A percentile compares a stretch with the other conserved stretches of the same genome.
phyloP scores from a whole-genome alignment of 1,140 invertebrate genomes.

The Venturia canescens region DNA sequence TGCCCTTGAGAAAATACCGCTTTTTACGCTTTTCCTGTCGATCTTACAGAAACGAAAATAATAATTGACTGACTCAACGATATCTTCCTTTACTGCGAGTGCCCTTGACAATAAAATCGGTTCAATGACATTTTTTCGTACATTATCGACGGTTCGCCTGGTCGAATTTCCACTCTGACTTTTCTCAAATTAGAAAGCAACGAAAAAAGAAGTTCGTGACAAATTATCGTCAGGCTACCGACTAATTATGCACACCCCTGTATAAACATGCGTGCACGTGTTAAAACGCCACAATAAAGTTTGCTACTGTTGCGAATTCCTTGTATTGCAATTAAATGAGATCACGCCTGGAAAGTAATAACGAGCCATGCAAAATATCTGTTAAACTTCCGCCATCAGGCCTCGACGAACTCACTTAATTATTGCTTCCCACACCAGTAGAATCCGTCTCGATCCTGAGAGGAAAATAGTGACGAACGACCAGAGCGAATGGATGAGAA shows the following conservation, averaged over 20 bases:
- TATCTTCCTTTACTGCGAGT: no score
- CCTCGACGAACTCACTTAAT: constrained; percentile 7
- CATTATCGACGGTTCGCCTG: neutral
- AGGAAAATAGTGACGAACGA: no score
- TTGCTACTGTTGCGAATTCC: neutral
- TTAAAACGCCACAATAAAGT: neutral
- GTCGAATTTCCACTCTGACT: neutral
- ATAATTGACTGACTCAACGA: neutral
- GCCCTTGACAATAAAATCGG: no score
- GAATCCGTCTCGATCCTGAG: neutral
- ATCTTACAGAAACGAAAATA: neutral
- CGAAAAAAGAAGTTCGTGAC: neutral
- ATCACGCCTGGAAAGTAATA: constrained; percentile 7
- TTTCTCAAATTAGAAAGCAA: neutral
- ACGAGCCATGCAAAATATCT: neutral
- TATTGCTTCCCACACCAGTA: constrained; percentile 8
- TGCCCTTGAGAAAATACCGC: neutral
- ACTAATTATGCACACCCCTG: no score
- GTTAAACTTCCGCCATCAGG: neutral
- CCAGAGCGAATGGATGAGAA: neutral
- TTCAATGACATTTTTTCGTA: neutral
- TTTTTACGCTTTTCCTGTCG: neutral
- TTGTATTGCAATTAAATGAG: constrained; percentile 7
- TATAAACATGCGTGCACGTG: no score
- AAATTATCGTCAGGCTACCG: no score